Percentiles rank a stretch among this genome's conserved stretches.
Evolutionary conservation across 2,888 invertebrate species (phyloP).

Genomic region (Lacanobia oleracea): DNA sequence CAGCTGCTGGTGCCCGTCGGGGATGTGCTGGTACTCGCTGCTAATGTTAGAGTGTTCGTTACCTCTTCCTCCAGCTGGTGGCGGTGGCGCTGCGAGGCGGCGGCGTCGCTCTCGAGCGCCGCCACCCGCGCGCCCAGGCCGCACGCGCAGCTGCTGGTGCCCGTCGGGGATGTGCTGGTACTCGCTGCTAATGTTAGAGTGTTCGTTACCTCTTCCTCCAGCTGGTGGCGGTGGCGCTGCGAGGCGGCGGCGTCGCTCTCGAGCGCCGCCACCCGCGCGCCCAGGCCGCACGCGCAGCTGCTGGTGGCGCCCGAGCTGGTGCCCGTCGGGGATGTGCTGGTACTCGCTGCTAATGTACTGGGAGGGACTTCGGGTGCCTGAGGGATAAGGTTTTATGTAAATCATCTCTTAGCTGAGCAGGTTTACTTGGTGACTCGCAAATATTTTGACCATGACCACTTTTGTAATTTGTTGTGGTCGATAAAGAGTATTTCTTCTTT

Average conservation of each 20-base stretch:
- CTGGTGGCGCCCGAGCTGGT: neutral
- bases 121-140: conserved; percentile 86
- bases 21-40: neutral
- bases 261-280: too few species aligned
- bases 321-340: neutral
- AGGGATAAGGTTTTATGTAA: too few species aligned
- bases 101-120: conserved; percentile 88
- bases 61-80: conserved; percentile 85
- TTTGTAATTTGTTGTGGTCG: too few species aligned
- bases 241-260: too few species aligned
- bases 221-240: too few species aligned
- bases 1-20: too few species aligned
- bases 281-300: neutral
- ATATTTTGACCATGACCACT: too few species aligned
- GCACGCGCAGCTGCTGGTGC: conserved; percentile 71
- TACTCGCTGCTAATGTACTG: neutral
- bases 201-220: too few species aligned
- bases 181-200: neutral
- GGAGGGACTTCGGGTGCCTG: conserved; percentile 24
- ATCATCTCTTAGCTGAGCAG: too few species aligned
- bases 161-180: neutral
- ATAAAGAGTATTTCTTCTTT: too few species aligned
- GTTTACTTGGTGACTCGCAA: neutral
- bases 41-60: neutral
- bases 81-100: conserved; percentile 72